Evolutionary conservation across 1,140 invertebrate genomes (phyloP), one percentile per base, ranked within the genome.

Genomic region (Monochamus saltuarius): DNA sequence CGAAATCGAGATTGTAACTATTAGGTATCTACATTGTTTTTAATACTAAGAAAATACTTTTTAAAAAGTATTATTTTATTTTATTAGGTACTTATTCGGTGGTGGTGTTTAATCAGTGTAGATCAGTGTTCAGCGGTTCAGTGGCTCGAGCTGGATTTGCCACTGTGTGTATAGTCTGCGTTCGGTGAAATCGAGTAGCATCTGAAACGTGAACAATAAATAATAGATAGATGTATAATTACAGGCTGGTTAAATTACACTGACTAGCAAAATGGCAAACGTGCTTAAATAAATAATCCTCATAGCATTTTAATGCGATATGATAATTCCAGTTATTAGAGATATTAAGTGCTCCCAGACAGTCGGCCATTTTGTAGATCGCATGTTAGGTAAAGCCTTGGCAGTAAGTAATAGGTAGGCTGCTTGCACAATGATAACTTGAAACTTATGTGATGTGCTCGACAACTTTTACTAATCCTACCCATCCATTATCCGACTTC

Each of bases 261-360:
- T 43, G 56, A 46, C 63, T 61, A 60, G 56, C 59, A 57, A 70
- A 68, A 70, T 65, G 61, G 56, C 64, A 60, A 62, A 50, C 59
- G 64, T 55, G 66, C 64, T 66, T 68, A 65, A 72, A 70, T 70
- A 68, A 70, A 72, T 70, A 72, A 70, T 70, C 59, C 62, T 56
- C 56, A 62, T 64, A 62, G 64, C 64, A 65, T 70, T 62, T 67
- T 69, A 72, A 72, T 69, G 65, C 63, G 70, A 72, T 72, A 72
- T 64, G 69, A 69, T 72, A 72, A 72, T 72, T 66, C 61, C 64
- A 68, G 68, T 72, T 66, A 72, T 72, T 72, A 67, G 46, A 68
- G 57, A 59, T 67, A 70, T 68, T 66, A 64, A 68, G 62, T 68
- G 64, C 59, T 59, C 52, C 61, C 51, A 68, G 67, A 65, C 65